Evolutionary conservation across 2,888 invertebrate genomes (phyloP).

Genomic region (Amaurobius ferox): DNA sequence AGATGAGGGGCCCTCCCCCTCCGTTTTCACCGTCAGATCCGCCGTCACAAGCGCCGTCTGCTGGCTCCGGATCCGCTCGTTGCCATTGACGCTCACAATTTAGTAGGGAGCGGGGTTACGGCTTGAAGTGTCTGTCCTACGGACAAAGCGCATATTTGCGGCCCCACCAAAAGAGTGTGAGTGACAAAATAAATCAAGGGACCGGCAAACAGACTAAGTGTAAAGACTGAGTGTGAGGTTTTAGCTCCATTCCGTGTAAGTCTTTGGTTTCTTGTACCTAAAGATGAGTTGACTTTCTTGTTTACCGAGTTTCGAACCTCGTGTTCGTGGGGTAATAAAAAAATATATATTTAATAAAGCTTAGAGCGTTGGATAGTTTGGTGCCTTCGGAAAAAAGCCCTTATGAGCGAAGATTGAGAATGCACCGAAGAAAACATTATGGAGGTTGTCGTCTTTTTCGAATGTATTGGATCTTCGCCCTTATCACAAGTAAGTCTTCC

Average conservation of each 20-base stretch:
- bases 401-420: slow-evolving; percentile 42
- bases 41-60: slow-evolving; percentile 51
- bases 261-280: slow-evolving; percentile 23
- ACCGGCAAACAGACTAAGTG: neutral
- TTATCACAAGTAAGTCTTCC: slow-evolving; percentile 55
- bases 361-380: slow-evolving; percentile 18
- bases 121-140: slow-evolving; percentile 5
- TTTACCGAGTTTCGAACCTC: slow-evolving; percentile 40
- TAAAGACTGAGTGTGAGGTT: neutral
- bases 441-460: slow-evolving; percentile 44
- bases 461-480: slow-evolving; percentile 61
- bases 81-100: slow-evolving; percentile 44
- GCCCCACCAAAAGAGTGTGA: neutral
- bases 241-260: slow-evolving; percentile 27
- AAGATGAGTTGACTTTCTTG: slow-evolving; percentile 38
- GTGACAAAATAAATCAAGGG: neutral
- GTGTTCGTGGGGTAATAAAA: slow-evolving; percentile 35
- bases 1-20: slow-evolving; percentile 28
- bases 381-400: slow-evolving; percentile 24
- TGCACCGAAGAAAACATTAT: slow-evolving; percentile 38
- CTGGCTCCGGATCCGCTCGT: slow-evolving; percentile 14
- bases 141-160: slow-evolving; percentile 7
- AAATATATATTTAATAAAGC: too few species aligned
- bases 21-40: slow-evolving; percentile 34
- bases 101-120: slow-evolving; percentile 35